Evolutionary conservation across 2,113 vertebrate genomes (phyloP).

Genomic region (Monarcha castaneiventris): DNA sequence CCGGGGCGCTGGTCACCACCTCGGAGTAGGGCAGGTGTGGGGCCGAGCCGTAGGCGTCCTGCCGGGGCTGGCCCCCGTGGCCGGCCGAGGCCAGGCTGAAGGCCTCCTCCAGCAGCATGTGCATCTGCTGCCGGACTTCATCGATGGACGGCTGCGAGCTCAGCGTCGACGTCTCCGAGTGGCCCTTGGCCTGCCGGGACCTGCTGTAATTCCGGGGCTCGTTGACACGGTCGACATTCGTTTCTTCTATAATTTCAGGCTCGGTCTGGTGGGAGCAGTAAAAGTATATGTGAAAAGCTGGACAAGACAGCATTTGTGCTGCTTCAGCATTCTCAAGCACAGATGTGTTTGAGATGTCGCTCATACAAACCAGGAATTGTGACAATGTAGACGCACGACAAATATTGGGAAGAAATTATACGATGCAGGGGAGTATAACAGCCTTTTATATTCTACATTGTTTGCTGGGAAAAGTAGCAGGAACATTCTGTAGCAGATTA

Average conservation of each 20-base stretch:
- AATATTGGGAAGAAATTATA: background rate
- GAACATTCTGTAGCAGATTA: background rate
- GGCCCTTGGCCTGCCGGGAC: slow-evolving; percentile 87
- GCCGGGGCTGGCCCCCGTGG: slow-evolving; percentile 84
- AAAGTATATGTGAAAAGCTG: background rate
- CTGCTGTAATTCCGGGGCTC: slow-evolving; percentile 81
- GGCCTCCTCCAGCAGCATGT: slow-evolving; percentile 95
- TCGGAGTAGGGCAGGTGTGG: slow-evolving; percentile 89
- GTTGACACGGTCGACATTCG: slow-evolving; percentile 87
- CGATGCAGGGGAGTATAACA: background rate
- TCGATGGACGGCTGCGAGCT: slow-evolving; percentile 99
- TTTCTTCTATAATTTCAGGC: slow-evolving; percentile 96
- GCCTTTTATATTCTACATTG: background rate
- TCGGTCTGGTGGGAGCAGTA: slow-evolving; percentile 83
- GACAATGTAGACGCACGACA: background rate
- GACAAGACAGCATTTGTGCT: background rate
- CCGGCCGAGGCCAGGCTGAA: slow-evolving; percentile 96
- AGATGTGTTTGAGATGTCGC: background rate
- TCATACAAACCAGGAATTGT: background rate
- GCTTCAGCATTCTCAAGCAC: background rate
- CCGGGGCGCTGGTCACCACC: slow-evolving; percentile 92
- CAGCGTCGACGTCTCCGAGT: slow-evolving; percentile 95
- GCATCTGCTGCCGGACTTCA: slow-evolving; percentile 98
- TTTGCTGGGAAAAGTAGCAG: background rate
- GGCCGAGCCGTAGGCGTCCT: slow-evolving; percentile 81